Evolutionary conservation across 1,140 invertebrate genomes (phyloP), one percentile per base, ranked within the genome.

Genomic region (Cheumatopsyche charites): DNA sequence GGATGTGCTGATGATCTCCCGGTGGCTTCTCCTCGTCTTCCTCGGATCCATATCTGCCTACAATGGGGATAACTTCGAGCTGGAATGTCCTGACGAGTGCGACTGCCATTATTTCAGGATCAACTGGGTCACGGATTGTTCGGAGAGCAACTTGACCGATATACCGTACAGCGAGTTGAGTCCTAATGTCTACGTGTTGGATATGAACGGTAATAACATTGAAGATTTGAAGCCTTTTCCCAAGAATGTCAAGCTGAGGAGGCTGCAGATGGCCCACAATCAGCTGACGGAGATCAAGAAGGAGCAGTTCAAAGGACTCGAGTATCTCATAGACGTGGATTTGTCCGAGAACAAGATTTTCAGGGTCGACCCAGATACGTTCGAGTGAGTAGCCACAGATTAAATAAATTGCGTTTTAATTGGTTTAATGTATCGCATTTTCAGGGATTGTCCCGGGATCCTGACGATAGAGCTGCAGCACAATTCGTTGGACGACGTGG

Each of bases 101-200:
- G 89, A 91, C 78, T 91, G 90, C 78, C 88, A 91, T 82, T 91
- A 90, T 80, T 91, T 91, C 81, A 84, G 90, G 67, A 88, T 91
- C 78, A 91, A 91, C 80, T 91, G 89, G 90, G 90, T 91, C 71
- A 91, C 89, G 0, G 90, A 91, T 75, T 91, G 90, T 76, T 91
- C 90, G 0, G 89, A 91, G 77, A 91, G 89, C 79, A 90, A 91
- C 79, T 82, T 91, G n/a, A 91, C 90, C 1, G 83, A 84, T 62
- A 87, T 91, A 19, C 90, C 90, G 0, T 89, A 88, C 77, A 83
- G 87, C 21, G 88, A 90, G 71, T 83, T 91, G 36, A 90, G 89
- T 77, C 82, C 84, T 13, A 90, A 89, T 77, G 89, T 91, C 6
- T 91, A 91, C 79, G 83, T 90, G 67, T 79, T 91, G 69, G 89